Conservation (phyloP, 2,797 vertebrate species). For the Valencia hispanica region DNA sequence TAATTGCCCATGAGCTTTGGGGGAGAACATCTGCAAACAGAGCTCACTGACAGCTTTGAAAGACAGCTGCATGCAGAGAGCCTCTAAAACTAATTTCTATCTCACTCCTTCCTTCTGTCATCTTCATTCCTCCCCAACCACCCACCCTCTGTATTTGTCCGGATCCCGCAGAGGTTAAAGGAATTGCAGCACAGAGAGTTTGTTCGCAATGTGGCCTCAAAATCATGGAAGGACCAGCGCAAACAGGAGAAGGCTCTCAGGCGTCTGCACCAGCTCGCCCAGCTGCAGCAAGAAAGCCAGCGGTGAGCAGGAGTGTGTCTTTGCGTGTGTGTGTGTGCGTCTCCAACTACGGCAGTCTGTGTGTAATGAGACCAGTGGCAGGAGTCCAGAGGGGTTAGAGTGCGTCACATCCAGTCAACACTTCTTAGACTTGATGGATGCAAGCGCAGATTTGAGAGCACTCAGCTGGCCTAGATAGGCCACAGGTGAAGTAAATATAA, state of each 20-base stretch:
- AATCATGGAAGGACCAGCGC: slow-evolving; percentile 98
- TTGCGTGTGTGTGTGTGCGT: slow-evolving; percentile 11
- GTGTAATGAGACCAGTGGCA: slow-evolving; percentile 56
- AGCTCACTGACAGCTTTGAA: slow-evolving; percentile 53
- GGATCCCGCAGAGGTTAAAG: slow-evolving; percentile 89
- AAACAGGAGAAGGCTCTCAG: slow-evolving; percentile 97
- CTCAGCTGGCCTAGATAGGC: slow-evolving; percentile 63
- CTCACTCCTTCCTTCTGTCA: slow-evolving; percentile 20
- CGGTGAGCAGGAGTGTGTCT: slow-evolving; percentile 79
- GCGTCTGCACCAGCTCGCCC: slow-evolving; percentile 93
- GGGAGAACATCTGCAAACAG: slow-evolving; percentile 61
- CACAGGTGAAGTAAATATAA: slow-evolving; percentile 74
- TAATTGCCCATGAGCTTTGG: slow-evolving; percentile 64
- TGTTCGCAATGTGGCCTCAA: slow-evolving; percentile 96
- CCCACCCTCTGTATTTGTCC: slow-evolving; percentile 23
- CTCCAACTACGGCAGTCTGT: slow-evolving; percentile 26
- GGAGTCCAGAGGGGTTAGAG: slow-evolving; percentile 63
- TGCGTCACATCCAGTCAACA: slow-evolving; percentile 67
- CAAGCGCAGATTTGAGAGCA: slow-evolving; percentile 61
- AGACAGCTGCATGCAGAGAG: slow-evolving; percentile 61
- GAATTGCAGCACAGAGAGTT: slow-evolving; percentile 99
- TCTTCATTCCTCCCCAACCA: slow-evolving; percentile 16
- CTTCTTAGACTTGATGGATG: slow-evolving; percentile 70
- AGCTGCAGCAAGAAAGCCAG: slow-evolving; percentile 90
- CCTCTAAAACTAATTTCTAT: slow-evolving; percentile 53